Evolutionary conservation across 2,113 vertebrate species (phyloP).

Genomic region (Lophochroa leadbeateri): DNA sequence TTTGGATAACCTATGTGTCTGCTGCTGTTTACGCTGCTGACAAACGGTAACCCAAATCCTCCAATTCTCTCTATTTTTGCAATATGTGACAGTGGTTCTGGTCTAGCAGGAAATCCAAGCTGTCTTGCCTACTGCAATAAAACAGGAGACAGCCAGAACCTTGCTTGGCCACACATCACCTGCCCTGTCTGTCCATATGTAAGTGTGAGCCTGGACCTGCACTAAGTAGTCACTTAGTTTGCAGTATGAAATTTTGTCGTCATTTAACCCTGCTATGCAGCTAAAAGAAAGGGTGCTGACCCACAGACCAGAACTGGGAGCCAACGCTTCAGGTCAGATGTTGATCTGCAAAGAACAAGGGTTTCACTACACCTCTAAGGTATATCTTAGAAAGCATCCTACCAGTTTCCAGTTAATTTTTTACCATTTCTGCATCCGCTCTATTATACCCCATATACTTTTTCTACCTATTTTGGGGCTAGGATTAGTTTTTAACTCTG

Average conservation of each 20-base stretch:
- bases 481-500: not conserved
- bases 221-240: not conserved
- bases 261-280: not conserved
- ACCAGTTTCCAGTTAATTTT: not conserved
- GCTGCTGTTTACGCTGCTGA: not conserved
- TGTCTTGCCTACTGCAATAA: not conserved
- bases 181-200: not conserved
- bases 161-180: not conserved
- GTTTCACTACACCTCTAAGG: not conserved
- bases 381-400: not conserved
- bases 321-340: not conserved
- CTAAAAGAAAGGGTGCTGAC: not conserved
- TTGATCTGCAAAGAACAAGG: not conserved
- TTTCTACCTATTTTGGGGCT: not conserved
- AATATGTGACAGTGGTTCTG: not conserved
- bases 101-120: not conserved
- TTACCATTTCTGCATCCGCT: not conserved
- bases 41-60: not conserved
- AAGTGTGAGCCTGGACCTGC: not conserved
- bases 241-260: not conserved
- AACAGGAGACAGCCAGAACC: not conserved
- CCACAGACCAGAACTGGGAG: not conserved
- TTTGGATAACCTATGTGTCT: not conserved
- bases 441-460: not conserved
- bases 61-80: not conserved